Evolutionary conservation across 2,888 invertebrate genomes (phyloP).

Genomic region (Brachycybe producta): DNA sequence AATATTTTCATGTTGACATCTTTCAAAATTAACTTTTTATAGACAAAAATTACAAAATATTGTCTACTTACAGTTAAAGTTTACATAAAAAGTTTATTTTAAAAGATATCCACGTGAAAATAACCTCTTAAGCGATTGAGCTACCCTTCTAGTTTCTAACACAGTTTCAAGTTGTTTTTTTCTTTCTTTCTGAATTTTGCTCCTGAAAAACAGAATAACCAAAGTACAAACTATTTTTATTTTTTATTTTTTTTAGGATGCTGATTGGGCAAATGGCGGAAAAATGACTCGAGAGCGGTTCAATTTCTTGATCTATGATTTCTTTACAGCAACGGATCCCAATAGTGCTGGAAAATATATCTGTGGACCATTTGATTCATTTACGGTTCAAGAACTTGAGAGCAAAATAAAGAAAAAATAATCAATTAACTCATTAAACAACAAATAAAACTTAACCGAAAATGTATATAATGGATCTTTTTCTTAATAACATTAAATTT

Average conservation of each 20-base stretch:
- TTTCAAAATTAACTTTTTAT: neutral
- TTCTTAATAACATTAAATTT: no score
- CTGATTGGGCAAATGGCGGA: slow-evolving; percentile 24
- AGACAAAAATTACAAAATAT: neutral
- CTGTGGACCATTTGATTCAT: slow-evolving; percentile 27
- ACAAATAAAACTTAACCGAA: neutral
- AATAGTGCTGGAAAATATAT: slow-evolving; percentile 27
- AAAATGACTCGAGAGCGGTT: slow-evolving; percentile 27
- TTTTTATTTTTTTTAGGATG: slow-evolving; percentile 21
- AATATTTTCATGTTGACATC: no score
- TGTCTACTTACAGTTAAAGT: neutral
- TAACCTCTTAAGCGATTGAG: no score
- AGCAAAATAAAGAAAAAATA: slow-evolving; percentile 15
- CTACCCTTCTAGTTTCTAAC: no score
- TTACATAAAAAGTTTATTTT: no score
- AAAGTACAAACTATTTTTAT: slow-evolving; percentile 7
- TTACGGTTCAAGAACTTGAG: slow-evolving; percentile 23
- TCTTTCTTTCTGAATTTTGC: neutral
- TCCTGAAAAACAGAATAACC: neutral
- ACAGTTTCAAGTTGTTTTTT: no score
- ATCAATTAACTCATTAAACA: neutral
- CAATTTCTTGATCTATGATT: slow-evolving; percentile 26
- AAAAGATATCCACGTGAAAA: no score
- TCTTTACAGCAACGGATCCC: slow-evolving; percentile 26
- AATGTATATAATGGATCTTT: no score